Conservation (phyloP, 2,113 vertebrate species). For the Leucoraja erinaceus region DNA sequence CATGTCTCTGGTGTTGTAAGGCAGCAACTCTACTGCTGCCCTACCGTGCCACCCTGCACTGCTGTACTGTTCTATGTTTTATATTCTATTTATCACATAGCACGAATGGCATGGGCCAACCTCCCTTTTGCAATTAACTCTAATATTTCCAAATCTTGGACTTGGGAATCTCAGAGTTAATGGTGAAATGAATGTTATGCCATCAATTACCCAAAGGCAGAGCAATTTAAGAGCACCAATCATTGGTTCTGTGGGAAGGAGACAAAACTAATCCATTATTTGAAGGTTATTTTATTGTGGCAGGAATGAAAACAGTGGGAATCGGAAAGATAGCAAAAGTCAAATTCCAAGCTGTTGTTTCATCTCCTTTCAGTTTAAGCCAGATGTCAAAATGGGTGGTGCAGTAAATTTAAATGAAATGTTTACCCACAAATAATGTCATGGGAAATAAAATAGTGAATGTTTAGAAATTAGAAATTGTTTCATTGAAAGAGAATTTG, state of each 20-base stretch:
- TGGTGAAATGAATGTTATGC: background rate
- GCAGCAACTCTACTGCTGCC: too few relatives aligned
- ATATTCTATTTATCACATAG: background rate
- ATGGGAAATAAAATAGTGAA: background rate
- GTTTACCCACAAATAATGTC: background rate
- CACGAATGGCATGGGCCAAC: background rate
- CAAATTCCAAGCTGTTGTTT: conserved; percentile 3
- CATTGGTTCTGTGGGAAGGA: background rate
- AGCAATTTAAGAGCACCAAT: background rate
- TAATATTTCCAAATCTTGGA: too few relatives aligned
- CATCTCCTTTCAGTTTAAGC: background rate
- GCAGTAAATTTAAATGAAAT: background rate
- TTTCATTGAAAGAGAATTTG: background rate
- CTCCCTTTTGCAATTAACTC: too few relatives aligned
- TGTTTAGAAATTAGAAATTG: background rate
- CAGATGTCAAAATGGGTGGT: conserved; percentile 20
- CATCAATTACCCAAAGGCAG: background rate
- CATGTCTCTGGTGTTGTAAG: too few relatives aligned
- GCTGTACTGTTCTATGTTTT: too few relatives aligned
- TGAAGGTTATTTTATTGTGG: background rate
- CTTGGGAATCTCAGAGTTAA: background rate
- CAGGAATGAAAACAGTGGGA: background rate
- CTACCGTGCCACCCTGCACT: too few relatives aligned
- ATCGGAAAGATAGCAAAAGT: background rate
- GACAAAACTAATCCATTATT: background rate